Base-by-base conservation (phyloP, 2,797 vertebrate genomes). In the Pelobates cultripes region DNA sequence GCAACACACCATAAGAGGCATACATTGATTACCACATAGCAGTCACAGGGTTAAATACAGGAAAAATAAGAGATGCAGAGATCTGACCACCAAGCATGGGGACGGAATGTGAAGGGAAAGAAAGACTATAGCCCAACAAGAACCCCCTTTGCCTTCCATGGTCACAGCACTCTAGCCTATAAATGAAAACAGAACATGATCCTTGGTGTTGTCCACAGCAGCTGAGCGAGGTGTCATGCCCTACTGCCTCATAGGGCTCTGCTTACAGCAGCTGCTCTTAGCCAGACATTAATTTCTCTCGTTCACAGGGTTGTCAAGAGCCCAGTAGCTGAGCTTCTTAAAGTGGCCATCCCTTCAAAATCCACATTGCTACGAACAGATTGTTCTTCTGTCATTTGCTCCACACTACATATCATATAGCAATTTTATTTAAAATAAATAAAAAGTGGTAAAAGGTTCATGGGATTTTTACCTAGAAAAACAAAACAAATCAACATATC, bases 221-320 rank as follows among this genome's bases (percentile, higher is more conserved):
- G 81, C 81, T 83, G 81, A 28, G 28, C 28, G 28, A 44, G 55
- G 73, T 79, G 77, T 57, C 66, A 82, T 72, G 55, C 4, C 55
- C 9, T 4, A n/a, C 51, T 13, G 9, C 3, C 63, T 13, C 45
- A 4, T 3, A 8, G 68, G 51, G 69, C 57, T 82, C 63, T 47
- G 12, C 60, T 84, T 84, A 75, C 82, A 75, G 10, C 82, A 84
- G 72, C 72, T 79, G 82, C 41, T 28, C 9, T 12, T 41, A 44
- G 7, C 15, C 3, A 47, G 70, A 75, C n/a, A 63, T 60, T 66
- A 42, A 60, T 69, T 53, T 70, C 3, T 28, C 14, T 60, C 5
- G 40, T 43, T 51, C 55, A 75, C 66, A 14, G 42, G 17, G 9
- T 43, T 53, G 67, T n/a, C 53, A 71, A 53, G 61, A 3, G 67